Conservation (phyloP, 2,113 vertebrate species). For the Dolichotis patagonum region DNA sequence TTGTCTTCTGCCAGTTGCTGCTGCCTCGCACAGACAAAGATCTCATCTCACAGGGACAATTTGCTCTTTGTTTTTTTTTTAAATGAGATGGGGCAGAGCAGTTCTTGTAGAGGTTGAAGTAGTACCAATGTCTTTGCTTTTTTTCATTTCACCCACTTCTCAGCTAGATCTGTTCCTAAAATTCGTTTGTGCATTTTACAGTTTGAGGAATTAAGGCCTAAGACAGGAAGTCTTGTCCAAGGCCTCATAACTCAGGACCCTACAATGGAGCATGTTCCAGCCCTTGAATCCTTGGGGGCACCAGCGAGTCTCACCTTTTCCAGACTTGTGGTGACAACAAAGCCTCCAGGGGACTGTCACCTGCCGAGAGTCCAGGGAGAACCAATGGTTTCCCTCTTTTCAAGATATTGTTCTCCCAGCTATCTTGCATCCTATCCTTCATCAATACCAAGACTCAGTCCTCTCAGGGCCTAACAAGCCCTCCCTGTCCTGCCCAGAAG, state of each 20-base stretch:
- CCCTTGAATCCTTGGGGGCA: neutral
- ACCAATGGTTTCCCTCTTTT: neutral
- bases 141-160: neutral
- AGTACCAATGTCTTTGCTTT: no score
- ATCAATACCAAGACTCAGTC: neutral
- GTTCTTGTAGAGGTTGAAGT: neutral
- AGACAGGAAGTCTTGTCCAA: neutral
- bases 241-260: neutral
- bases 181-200: neutral
- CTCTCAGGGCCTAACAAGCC: neutral
- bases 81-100: neutral
- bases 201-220: neutral
- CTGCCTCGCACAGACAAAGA: neutral
- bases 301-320: neutral
- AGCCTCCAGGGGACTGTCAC: neutral
- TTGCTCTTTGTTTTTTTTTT: no score
- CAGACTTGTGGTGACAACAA: neutral
- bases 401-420: neutral
- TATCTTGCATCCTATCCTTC: neutral
- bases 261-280: fast-evolving
- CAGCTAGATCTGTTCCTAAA: neutral
- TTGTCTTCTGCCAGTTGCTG: neutral
- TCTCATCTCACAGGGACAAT: neutral
- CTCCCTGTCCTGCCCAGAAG: neutral
- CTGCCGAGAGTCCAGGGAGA: neutral